phyloP scores from a whole-genome alignment of 2,888 invertebrate genomes.

The Sinodicranocentrus sp. region DNA sequence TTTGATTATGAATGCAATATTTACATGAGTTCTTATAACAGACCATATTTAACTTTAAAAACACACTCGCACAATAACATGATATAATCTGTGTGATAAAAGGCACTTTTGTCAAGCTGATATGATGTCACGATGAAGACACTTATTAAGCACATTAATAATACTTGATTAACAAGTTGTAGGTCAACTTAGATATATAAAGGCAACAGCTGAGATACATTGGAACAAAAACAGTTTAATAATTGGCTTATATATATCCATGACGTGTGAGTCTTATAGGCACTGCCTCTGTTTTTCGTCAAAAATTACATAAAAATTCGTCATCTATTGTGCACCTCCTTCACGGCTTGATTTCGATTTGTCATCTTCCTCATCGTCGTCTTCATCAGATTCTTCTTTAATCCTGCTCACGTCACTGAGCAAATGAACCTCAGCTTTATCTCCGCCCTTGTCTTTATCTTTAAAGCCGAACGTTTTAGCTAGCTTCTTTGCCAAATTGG shows the following conservation, averaged over 20 bases:
- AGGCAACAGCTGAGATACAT: slow-evolving; percentile 21
- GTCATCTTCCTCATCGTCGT: slow-evolving; percentile 16
- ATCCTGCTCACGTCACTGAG: slow-evolving; percentile 68
- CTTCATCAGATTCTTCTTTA: slow-evolving; percentile 67
- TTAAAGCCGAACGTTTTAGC: slow-evolving; percentile 74
- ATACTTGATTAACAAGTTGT: too few relatives aligned
- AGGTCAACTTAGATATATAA: too few relatives aligned
- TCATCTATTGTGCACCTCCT: background rate
- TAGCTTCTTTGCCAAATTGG: slow-evolving; percentile 66
- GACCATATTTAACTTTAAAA: too few relatives aligned
- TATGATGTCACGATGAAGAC: too few relatives aligned
- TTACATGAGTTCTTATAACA: too few relatives aligned
- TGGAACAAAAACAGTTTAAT: background rate
- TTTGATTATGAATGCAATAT: too few relatives aligned
- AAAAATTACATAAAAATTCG: background rate
- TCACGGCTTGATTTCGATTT: background rate
- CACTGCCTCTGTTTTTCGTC: background rate
- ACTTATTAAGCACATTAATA: too few relatives aligned
- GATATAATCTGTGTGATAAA: too few relatives aligned
- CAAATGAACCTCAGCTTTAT: slow-evolving; percentile 71
- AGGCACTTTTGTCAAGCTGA: too few relatives aligned
- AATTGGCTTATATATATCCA: too few relatives aligned
- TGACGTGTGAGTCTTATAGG: too few relatives aligned
- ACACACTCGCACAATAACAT: too few relatives aligned
- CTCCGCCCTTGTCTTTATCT: slow-evolving; percentile 62